Conservation (phyloP, 2,888 invertebrate genomes). For the Thecocarcelia acutangulata region DNA sequence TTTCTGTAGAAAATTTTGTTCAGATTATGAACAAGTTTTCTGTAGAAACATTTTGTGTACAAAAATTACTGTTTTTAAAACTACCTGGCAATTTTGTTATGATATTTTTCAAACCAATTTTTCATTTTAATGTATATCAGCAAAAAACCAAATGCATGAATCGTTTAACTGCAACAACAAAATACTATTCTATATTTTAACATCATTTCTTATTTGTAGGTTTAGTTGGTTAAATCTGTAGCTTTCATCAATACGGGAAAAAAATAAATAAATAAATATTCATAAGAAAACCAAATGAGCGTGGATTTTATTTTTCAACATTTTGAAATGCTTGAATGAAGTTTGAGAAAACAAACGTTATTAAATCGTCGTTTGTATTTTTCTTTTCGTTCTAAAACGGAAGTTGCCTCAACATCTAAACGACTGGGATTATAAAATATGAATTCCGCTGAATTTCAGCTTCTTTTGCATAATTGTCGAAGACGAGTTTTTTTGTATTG, state of each 20-base stretch:
- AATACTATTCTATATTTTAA: conserved; percentile 21
- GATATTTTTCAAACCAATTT: neutral
- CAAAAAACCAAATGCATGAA: conserved; percentile 81
- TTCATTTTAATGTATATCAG: conserved; percentile 74
- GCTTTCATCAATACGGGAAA: conserved; percentile 52
- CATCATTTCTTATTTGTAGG: conserved; percentile 23
- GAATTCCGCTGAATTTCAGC: conserved; percentile 54
- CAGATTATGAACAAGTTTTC: neutral
- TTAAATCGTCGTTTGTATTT: neutral
- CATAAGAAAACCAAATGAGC: conserved; percentile 26
- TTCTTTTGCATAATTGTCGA: conserved; percentile 64
- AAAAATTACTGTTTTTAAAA: neutral
- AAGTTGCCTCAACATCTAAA: conserved; percentile 55
- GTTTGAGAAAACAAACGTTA: conserved; percentile 49
- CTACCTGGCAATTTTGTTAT: neutral
- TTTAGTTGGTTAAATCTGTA: conserved; percentile 28
- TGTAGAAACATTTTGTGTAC: no score
- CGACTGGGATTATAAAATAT: conserved; percentile 26
- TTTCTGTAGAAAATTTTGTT: no score
- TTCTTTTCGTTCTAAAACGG: conserved; percentile 55
- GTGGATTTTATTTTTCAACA: conserved; percentile 24
- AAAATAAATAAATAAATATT: conserved; percentile 40
- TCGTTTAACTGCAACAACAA: conserved; percentile 70
- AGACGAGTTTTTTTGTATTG: neutral
- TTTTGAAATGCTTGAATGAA: conserved; percentile 66